Conservation (phyloP, 2,113 vertebrate genomes). For the Vimba vimba region DNA sequence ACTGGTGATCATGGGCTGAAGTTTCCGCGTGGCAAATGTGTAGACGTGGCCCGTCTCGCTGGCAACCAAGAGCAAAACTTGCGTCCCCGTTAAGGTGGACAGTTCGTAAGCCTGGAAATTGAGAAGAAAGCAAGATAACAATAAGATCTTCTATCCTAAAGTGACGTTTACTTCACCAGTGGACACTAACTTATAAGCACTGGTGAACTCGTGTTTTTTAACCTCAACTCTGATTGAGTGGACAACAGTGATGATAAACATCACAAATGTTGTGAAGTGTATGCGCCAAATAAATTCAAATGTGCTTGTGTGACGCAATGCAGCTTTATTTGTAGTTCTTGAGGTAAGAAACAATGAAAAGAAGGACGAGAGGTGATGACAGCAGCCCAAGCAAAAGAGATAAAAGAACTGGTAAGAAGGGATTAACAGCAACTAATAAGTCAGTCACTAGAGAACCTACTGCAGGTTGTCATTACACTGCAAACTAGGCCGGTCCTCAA, state of each 20-base stretch:
- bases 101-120: conserved; percentile 86
- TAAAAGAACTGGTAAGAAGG: background rate
- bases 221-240: background rate
- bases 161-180: background rate
- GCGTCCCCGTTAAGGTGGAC: conserved; percentile 89
- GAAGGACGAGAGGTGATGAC: background rate
- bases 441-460: background rate
- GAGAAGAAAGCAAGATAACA: background rate
- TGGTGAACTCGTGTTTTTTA: background rate
- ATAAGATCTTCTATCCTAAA: background rate
- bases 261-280: background rate
- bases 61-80: conserved; percentile 87
- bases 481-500: background rate
- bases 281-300: background rate
- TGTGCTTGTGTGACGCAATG: too few relatives aligned
- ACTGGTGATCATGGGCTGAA: conserved; percentile 93
- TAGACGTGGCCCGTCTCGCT: conserved; percentile 91
- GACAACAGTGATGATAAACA: background rate
- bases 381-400: background rate
- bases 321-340: too few relatives aligned
- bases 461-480: background rate
- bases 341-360: background rate
- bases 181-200: background rate
- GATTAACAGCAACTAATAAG: background rate
- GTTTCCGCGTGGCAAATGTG: conserved; percentile 87